phyloP scores from a whole-genome alignment of 2,113 vertebrate species.

The Otolemur garnettii region DNA sequence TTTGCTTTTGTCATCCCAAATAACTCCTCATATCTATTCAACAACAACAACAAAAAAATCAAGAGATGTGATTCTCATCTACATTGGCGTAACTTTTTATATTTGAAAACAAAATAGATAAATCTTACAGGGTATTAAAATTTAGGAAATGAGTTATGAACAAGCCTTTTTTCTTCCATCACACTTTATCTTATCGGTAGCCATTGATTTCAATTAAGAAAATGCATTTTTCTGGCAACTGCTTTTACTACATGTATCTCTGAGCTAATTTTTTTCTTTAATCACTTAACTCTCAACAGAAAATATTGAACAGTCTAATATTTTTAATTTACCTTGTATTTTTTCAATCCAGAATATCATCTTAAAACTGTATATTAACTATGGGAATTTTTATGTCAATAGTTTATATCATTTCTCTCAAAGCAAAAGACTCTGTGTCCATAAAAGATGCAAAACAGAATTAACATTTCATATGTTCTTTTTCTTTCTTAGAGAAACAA shows the following conservation, averaged over 20 bases:
- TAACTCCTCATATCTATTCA: neutral
- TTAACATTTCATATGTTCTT: neutral
- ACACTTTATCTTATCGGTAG: constrained; percentile 45
- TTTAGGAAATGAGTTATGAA: constrained; percentile 43
- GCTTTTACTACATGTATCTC: neutral
- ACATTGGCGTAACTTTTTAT: neutral
- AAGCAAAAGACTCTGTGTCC: neutral
- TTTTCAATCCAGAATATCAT: neutral
- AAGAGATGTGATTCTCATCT: constrained; percentile 1
- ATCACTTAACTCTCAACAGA: neutral
- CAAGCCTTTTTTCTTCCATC: neutral
- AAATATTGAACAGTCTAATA: neutral
- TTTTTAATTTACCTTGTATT: neutral
- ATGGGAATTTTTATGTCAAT: neutral
- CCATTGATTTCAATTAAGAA: constrained; percentile 56
- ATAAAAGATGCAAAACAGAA: constrained; percentile 27
- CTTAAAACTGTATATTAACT: constrained; percentile 21
- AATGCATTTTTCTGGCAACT: constrained; percentile 2
- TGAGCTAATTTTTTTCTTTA: neutral
- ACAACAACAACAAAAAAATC: neutral
- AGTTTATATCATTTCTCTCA: constrained; percentile 35
- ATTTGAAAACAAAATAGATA: constrained; percentile 47
- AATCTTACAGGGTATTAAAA: constrained; percentile 23
- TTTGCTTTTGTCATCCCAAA: neutral
- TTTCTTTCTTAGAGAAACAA: constrained; percentile 32